Base-by-base conservation (phyloP, 2,797 vertebrate genomes). In the Astyanax mexicanus region DNA sequence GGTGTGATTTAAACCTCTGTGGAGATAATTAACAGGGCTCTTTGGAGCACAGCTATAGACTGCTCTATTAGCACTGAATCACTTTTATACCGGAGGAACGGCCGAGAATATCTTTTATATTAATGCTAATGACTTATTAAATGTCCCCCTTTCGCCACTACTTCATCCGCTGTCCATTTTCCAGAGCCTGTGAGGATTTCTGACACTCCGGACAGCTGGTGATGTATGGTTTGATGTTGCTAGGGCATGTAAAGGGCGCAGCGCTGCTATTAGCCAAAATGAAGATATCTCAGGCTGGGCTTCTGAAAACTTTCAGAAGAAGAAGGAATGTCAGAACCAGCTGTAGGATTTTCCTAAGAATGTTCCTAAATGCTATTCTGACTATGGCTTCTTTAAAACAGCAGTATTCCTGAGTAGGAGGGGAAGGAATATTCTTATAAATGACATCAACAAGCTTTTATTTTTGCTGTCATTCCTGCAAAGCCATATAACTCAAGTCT, bases 111-210 rank as follows among this genome's bases (percentile, higher is more conserved):
- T 44, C 60, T 69, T 44, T 62, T 54, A 67, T 57, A 42, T 29
- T 65, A 51, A 69, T 42, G 77, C 42, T 52, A 69, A 73, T 73
- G 70, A 54, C 35, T 64, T 49, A 61, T 52, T 67, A 73, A 7
- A 61, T n/a, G 3, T 11, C n/a, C 42, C 23, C 64, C 29, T 10
- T 23, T 11, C 11, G 6, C 29, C 11, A 9, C 17, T 4, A 3
- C 12, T 78, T 60, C n/a, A 19, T 13, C 49, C 23, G 7, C 8
- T 32, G 40, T 52, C 8, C 44, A 13, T 58, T 60, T 67, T 25
- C 23, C 40, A 66, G 29, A n/a, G 13, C 0, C 9, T 1, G n/a
- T 19, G 13, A 38, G 37, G 73, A 10, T 6, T 2, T 23, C 19
- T 6, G 37, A 17, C 66, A 29, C 23, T 49, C 47, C 23, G 49